These are phyloP conservation scores for Parauchenoglanis punctatus DNA, from an alignment of 2,797 vertebrate species.

Conservation along the genomic window DNA sequence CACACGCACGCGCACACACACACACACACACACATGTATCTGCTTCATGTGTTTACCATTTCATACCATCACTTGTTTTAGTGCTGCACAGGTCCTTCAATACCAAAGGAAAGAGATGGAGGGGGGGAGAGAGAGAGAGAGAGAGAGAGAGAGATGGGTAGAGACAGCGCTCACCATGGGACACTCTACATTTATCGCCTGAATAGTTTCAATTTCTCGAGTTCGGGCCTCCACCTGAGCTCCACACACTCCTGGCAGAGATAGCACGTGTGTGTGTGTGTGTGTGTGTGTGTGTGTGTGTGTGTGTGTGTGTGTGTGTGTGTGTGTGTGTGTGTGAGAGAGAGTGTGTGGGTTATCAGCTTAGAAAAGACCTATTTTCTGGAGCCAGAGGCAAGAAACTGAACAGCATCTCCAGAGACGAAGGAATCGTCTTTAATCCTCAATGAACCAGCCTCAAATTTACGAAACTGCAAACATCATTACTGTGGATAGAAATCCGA, in stretches of 20 bases:
- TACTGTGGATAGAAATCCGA: neutral
- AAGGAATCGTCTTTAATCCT: neutral
- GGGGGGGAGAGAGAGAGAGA: neutral
- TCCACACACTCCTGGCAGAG: conserved; percentile 16
- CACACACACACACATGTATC: neutral
- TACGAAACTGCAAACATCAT: neutral
- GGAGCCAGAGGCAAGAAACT: neutral
- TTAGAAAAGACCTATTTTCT: neutral
- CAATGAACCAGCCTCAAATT: neutral
- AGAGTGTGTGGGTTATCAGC: too few relatives aligned
- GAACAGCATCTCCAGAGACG: neutral
- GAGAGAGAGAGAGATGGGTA: neutral
- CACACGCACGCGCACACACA: too few relatives aligned
- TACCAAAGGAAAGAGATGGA: neutral
- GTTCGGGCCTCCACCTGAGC: conserved; percentile 45
- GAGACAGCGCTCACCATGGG: conserved; percentile 23
- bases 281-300: conserved; percentile 20
- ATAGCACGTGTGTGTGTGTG: conserved; percentile 8
- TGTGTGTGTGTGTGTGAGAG: too few relatives aligned
- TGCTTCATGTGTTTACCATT: neutral
- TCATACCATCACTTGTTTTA: neutral
- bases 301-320: neutral
- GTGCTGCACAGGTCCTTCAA: neutral
- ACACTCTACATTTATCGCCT: conserved; percentile 39
- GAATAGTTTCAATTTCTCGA: conserved; percentile 48